phyloP scores from a whole-genome alignment of 2,797 vertebrate species.

The Antrozous pallidus region DNA sequence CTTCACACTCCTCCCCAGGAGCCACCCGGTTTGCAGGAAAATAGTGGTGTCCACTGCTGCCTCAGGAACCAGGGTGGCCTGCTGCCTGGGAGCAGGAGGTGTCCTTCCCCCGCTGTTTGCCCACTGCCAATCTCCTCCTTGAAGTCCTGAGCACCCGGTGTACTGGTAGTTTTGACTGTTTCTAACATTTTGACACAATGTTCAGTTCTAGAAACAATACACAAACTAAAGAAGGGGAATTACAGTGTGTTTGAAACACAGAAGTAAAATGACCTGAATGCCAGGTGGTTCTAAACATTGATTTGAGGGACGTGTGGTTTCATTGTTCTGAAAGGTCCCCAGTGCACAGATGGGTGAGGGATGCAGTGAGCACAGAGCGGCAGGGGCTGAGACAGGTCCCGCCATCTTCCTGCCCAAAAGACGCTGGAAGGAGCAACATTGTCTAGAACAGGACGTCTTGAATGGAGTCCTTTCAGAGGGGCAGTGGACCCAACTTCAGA shows the following conservation, averaged over 20 bases:
- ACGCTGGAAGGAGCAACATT: background rate
- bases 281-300: background rate
- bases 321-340: background rate
- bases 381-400: background rate
- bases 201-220: background rate
- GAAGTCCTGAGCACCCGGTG: background rate
- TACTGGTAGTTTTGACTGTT: background rate
- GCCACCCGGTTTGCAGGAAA: background rate
- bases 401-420: background rate
- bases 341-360: background rate
- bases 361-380: background rate
- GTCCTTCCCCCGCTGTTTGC: background rate
- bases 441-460: constrained; percentile 45
- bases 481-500: constrained; percentile 45
- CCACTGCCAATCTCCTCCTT: background rate
- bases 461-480: background rate
- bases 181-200: background rate
- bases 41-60: background rate
- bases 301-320: background rate
- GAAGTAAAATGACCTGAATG: constrained; percentile 23
- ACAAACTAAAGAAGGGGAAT: background rate
- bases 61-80: background rate
- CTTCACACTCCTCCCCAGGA: background rate
- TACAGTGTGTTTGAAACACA: background rate
- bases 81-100: background rate